These are phyloP conservation scores for Solenopsis invicta DNA, from an alignment of 1,140 invertebrate genomes.

Conservation along the genomic window DNA sequence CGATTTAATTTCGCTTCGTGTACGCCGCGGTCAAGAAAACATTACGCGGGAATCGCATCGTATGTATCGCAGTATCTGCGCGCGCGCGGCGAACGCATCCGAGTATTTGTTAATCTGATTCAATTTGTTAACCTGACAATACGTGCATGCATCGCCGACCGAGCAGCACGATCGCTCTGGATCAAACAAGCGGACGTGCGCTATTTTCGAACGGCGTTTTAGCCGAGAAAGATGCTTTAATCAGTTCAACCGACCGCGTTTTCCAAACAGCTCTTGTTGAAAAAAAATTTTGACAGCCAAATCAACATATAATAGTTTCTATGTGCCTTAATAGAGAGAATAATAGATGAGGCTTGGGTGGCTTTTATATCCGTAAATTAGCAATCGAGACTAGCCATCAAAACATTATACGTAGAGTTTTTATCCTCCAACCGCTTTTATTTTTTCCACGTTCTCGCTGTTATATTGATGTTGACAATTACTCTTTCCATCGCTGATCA, in stretches of 20 bases:
- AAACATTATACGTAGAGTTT: constrained; percentile 1
- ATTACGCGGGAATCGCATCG: constrained; percentile 21
- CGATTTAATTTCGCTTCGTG: constrained; percentile 56
- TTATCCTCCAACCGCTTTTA: neutral
- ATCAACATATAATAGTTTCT: constrained; percentile 18
- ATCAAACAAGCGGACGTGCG: constrained; percentile 38
- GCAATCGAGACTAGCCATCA: neutral
- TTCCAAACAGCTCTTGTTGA: neutral
- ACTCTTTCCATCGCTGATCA: constrained; percentile 8
- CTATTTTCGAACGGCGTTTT: constrained; percentile 39
- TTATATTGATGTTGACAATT: constrained; percentile 43
- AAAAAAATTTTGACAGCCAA: neutral
- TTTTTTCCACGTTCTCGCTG: neutral
- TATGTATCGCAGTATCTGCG: neutral
- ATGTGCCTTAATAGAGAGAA: neutral
- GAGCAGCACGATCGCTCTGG: constrained; percentile 3
- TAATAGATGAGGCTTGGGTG: neutral
- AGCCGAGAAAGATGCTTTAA: constrained; percentile 37
- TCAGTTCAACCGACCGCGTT: neutral
- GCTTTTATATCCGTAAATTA: neutral
- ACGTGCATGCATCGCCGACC: neutral
- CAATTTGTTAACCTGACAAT: constrained; percentile 48
- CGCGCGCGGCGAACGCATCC: constrained; percentile 8
- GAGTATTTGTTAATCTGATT: constrained; percentile 54
- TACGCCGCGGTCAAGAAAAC: constrained; percentile 9